phyloP scores from a whole-genome alignment of 2,113 vertebrate genomes.

The Leptobrachium ailaonicum region DNA sequence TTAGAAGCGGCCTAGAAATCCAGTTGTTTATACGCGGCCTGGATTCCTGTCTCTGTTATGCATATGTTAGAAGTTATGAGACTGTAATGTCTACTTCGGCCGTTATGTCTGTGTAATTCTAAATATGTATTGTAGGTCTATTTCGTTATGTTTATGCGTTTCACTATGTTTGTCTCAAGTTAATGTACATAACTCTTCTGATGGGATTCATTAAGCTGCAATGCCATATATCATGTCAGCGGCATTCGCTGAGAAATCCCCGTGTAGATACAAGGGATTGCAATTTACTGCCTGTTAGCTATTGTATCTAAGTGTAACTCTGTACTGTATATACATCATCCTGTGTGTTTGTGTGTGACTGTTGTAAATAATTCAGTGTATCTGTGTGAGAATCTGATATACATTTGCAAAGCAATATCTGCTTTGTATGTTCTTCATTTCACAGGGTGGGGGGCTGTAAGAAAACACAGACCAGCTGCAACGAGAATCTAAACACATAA shows the following conservation, averaged over 20 bases:
- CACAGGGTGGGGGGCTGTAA: slow-evolving; percentile 53
- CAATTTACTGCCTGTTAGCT: background rate
- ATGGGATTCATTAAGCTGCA: slow-evolving; percentile 9
- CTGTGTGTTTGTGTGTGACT: slow-evolving; percentile 33
- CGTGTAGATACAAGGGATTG: background rate
- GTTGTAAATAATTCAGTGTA: slow-evolving; percentile 40
- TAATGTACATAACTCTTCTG: slow-evolving; percentile 33
- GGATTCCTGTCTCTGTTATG: slow-evolving; percentile 28
- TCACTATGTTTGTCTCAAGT: slow-evolving; percentile 21
- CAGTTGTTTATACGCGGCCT: slow-evolving; percentile 20
- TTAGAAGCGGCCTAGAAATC: background rate
- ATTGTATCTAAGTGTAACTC: slow-evolving; percentile 1
- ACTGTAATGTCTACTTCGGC: slow-evolving; percentile 31
- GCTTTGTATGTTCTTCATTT: slow-evolving; percentile 52
- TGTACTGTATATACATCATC: slow-evolving; percentile 27
- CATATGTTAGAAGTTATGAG: slow-evolving; percentile 29
- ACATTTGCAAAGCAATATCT: slow-evolving; percentile 36
- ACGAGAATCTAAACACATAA: slow-evolving; percentile 54
- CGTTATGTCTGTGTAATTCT: slow-evolving; percentile 14
- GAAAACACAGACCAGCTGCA: slow-evolving; percentile 70
- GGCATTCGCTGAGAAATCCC: background rate
- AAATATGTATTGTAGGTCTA: slow-evolving; percentile 16
- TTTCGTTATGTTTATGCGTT: slow-evolving; percentile 32
- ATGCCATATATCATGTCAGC: background rate
- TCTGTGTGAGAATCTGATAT: slow-evolving; percentile 45